A percentile compares a stretch with the other conserved stretches of the same genome.
Evolutionary conservation across 1,140 invertebrate genomes (phyloP).

Genomic region (Brachionus manjavacas): DNA sequence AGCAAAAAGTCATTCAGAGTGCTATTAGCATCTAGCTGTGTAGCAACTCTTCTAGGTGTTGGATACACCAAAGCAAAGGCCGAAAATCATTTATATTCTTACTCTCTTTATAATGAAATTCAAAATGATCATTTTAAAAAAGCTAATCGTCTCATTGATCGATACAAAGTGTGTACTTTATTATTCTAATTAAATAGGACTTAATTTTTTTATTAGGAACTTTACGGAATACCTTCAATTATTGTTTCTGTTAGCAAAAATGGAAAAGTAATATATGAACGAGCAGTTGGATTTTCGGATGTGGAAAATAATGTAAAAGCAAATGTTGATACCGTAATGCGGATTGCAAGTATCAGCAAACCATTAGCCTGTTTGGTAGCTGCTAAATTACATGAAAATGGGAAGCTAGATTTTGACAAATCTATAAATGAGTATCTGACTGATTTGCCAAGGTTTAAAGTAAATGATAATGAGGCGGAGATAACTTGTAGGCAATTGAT

Average conservation of each 20-base stretch:
- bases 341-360: conserved; percentile 67
- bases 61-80: not conserved
- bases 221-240: not conserved
- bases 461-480: conserved; percentile 51
- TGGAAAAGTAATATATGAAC: not conserved
- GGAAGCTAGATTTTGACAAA: conserved; percentile 62
- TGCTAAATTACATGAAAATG: conserved; percentile 61
- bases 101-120: not conserved
- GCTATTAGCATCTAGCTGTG: not conserved
- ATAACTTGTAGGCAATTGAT: conserved; percentile 61
- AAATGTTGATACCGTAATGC: conserved; percentile 60
- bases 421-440: conserved; percentile 61
- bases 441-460: conserved; percentile 57
- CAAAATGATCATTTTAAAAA: not conserved
- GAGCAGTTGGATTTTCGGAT: conserved; percentile 63
- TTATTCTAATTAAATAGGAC: no score
- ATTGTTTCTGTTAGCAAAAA: conserved; percentile 14
- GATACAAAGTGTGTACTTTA: not conserved
- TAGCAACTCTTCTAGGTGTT: not conserved
- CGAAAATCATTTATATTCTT: not conserved
- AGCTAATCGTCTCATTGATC: not conserved
- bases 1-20: not conserved
- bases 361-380: conserved; percentile 61
- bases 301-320: conserved; percentile 62
- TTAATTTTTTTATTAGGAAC: not conserved